These are phyloP conservation scores for Drosophila pegasa DNA, from an alignment of 2,888 invertebrate genomes.

Conservation along the genomic window DNA sequence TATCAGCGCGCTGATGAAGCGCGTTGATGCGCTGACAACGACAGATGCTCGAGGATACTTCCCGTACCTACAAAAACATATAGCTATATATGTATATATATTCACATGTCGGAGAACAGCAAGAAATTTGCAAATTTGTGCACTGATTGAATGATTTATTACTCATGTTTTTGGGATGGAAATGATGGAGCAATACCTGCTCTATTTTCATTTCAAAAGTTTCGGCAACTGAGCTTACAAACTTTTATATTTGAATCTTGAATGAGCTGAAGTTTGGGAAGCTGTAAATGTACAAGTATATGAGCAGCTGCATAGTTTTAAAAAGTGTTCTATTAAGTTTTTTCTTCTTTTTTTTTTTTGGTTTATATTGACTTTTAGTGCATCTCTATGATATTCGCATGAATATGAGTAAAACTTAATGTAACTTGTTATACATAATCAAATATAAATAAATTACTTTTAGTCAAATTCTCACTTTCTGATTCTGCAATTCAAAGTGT, in stretches of 20 bases:
- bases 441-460: too few species aligned
- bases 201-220: not conserved
- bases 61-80: constrained; percentile 16
- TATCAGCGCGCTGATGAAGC: constrained; percentile 80
- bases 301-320: not conserved
- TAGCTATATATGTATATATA: not conserved
- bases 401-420: too few species aligned
- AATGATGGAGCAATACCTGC: not conserved
- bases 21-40: constrained; percentile 78
- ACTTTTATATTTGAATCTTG: constrained; percentile 27
- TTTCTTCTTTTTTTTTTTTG: too few species aligned
- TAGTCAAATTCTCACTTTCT: too few species aligned
- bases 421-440: too few species aligned
- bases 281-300: not conserved
- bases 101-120: constrained; percentile 39
- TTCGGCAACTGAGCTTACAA: not conserved
- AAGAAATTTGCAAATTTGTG: constrained; percentile 65
- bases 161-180: constrained; percentile 34
- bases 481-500: too few species aligned
- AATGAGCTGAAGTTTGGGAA: not conserved
- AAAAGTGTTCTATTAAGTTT: not conserved
- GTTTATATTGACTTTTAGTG: too few species aligned
- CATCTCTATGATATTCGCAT: too few species aligned
- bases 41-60: constrained; percentile 49
- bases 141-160: constrained; percentile 78